Conservation (phyloP, 2,888 invertebrate species). For the Smittia sp. region DNA sequence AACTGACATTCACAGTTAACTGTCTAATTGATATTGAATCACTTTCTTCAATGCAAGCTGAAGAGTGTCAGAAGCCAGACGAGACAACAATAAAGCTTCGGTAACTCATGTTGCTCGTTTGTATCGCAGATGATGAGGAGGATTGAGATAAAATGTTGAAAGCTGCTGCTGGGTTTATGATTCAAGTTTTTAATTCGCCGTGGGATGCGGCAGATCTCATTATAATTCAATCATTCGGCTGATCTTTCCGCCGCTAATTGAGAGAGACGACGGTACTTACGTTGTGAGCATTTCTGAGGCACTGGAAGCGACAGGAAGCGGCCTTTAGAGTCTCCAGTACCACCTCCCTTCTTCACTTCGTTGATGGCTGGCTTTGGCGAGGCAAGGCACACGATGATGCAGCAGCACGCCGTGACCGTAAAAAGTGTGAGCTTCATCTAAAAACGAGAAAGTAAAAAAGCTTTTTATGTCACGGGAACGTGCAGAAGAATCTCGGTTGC, state of each 20-base stretch:
- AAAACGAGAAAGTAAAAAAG: slow-evolving; percentile 43
- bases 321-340: slow-evolving; percentile 53
- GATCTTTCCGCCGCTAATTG: not conserved
- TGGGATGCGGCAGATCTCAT: not conserved
- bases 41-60: no score
- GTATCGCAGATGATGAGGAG: no score
- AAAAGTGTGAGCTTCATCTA: slow-evolving; percentile 71
- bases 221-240: not conserved
- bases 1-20: no score
- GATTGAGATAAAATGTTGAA: no score
- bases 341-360: slow-evolving; percentile 20
- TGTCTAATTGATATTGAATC: not conserved
- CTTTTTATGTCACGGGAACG: not conserved
- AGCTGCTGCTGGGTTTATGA: no score
- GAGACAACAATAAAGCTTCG: no score
- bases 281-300: slow-evolving; percentile 77
- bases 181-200: no score
- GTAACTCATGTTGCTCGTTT: no score
- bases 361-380: slow-evolving; percentile 57
- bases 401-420: slow-evolving; percentile 58
- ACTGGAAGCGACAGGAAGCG: slow-evolving; percentile 79
- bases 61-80: no score
- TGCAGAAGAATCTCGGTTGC: not conserved
- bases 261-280: slow-evolving; percentile 65
- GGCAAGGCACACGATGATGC: slow-evolving; percentile 59